Percentiles rank a stretch among this genome's conserved stretches.
Evolutionary conservation across 92 coral and sea anemone species (phyloP).

Genomic region (Anthopleura xanthogrammica): DNA sequence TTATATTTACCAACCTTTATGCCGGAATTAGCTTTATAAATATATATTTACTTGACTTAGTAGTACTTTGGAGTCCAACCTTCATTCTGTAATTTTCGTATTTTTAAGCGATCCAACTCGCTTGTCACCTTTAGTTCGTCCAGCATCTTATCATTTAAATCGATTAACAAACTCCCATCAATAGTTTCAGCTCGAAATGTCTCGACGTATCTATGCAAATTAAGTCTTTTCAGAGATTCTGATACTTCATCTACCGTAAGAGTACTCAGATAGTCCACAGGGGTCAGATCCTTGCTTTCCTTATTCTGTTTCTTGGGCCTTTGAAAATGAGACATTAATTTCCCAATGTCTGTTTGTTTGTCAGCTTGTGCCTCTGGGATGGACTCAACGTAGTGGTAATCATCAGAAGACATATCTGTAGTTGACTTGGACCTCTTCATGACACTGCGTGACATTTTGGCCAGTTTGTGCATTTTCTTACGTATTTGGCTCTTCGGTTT

Average conservation of each 20-base stretch:
- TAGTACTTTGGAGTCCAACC: conserved; percentile 12
- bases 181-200: conserved; percentile 10
- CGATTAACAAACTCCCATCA: conserved; percentile 31
- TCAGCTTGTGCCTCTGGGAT: background rate
- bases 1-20: too few relatives aligned
- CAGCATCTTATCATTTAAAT: conserved; percentile 20
- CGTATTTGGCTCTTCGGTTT: background rate
- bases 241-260: conserved; percentile 15
- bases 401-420: background rate
- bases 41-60: background rate
- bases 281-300: background rate
- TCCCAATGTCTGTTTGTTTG: conserved; percentile 1
- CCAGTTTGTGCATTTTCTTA: background rate
- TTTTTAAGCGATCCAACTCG: conserved; percentile 2
- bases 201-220: conserved; percentile 17
- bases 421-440: conserved; percentile 4
- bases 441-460: background rate
- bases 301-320: background rate
- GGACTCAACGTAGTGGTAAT: conserved; percentile 6
- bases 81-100: conserved; percentile 11
- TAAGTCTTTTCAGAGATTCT: background rate
- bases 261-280: background rate
- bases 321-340: background rate
- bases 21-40: background rate
- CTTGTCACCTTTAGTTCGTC: background rate